Conservation (phyloP, 2,113 vertebrate species). For the Prunella fulvescens region DNA sequence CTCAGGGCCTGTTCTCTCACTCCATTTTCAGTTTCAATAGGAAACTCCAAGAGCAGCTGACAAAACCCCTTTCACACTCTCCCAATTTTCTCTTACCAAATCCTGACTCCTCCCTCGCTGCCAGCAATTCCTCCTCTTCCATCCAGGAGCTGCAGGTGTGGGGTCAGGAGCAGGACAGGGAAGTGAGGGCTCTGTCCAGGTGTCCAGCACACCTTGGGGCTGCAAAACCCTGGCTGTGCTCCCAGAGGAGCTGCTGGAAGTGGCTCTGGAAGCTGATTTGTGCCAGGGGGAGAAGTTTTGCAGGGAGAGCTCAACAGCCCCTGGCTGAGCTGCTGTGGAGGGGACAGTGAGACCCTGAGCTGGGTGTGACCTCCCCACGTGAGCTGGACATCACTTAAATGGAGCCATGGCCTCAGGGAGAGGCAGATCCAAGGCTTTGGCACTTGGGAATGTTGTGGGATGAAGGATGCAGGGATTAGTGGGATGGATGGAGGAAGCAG, state of each 20-base stretch:
- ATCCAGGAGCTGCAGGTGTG: neutral
- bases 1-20: neutral
- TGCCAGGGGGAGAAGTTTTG: neutral
- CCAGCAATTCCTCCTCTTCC: neutral
- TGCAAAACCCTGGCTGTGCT: neutral
- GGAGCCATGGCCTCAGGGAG: neutral
- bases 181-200: neutral
- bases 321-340: neutral
- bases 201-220: neutral
- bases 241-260: neutral
- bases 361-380: neutral
- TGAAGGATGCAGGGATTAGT: neutral
- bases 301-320: rapidly evolving
- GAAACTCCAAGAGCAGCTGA: conserved; percentile 18
- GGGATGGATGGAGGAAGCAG: neutral
- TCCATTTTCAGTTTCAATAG: neutral
- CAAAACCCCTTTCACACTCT: neutral
- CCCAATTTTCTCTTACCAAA: neutral
- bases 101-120: neutral
- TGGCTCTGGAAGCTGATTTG: neutral
- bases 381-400: neutral
- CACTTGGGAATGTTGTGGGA: neutral
- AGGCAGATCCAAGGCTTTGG: neutral
- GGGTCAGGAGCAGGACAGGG: neutral
- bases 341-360: neutral